These are phyloP conservation scores for Clarias gariepinus DNA, from an alignment of 2,113 vertebrate genomes.

Conservation along the genomic window DNA sequence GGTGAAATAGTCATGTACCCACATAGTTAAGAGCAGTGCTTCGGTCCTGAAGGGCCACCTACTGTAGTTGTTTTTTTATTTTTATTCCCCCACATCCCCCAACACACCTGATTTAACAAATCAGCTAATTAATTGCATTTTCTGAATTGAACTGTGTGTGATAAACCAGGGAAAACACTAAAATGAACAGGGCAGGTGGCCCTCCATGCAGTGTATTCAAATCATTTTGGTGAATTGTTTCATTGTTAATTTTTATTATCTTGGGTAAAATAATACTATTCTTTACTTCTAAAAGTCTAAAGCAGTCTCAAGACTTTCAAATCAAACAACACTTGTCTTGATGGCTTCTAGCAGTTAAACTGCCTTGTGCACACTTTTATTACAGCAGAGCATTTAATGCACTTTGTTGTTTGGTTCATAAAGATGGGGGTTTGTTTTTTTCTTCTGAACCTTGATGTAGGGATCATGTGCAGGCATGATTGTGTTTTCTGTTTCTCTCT, in stretches of 20 bases:
- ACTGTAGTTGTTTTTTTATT: too few relatives aligned
- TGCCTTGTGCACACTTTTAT: conserved; percentile 17
- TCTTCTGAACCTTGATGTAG: conserved; percentile 14
- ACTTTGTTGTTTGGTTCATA: conserved; percentile 24
- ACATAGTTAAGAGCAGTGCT: not conserved
- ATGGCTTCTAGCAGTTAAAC: not conserved
- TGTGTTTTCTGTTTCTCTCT: not conserved
- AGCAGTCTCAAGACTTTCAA: not conserved
- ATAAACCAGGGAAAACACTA: too few relatives aligned
- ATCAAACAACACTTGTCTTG: not conserved
- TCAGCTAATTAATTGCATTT: too few relatives aligned
- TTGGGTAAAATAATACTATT: not conserved
- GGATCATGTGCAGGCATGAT: not conserved
- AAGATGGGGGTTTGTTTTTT: not conserved
- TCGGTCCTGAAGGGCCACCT: too few relatives aligned
- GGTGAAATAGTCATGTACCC: not conserved
- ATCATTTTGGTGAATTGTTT: not conserved
- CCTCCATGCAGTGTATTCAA: not conserved
- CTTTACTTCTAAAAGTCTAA: not conserved
- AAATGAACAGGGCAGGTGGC: too few relatives aligned
- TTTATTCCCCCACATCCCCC: too few relatives aligned
- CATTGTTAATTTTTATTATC: not conserved
- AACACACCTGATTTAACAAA: too few relatives aligned
- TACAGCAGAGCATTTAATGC: not conserved
- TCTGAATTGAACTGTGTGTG: too few relatives aligned